Conservation (phyloP, 1,140 invertebrate species). For the Phocides pigmalion region DNA sequence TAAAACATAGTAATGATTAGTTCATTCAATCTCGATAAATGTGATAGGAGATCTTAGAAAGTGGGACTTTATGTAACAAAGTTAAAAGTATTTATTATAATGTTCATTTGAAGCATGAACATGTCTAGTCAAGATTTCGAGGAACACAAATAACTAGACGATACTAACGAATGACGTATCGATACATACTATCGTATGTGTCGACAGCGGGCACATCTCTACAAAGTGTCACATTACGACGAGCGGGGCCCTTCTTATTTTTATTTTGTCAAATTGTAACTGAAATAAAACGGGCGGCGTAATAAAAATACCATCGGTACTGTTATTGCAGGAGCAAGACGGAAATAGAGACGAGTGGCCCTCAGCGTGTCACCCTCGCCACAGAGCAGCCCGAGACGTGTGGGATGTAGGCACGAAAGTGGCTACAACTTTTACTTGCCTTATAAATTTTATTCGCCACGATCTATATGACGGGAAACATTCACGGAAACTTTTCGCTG, state of each 20-base stretch:
- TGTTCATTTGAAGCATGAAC: no score
- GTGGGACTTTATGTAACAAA: no score
- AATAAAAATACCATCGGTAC: slow-evolving; percentile 82
- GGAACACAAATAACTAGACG: no score
- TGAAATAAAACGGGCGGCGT: slow-evolving; percentile 76
- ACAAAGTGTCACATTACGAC: slow-evolving; percentile 71
- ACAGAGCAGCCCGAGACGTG: slow-evolving; percentile 15
- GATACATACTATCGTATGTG: slow-evolving; percentile 17
- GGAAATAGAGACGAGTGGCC: slow-evolving; percentile 58
- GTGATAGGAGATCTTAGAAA: no score
- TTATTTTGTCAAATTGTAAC: slow-evolving; percentile 82
- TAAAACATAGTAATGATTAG: no score
- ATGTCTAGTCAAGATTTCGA: no score
- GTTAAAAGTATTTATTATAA: no score
- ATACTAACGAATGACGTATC: no score
- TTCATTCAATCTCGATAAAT: no score
- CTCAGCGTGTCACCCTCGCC: slow-evolving; percentile 40
- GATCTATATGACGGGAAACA: no score
- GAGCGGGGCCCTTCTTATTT: slow-evolving; percentile 72
- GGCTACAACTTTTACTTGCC: neutral
- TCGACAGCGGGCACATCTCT: slow-evolving; percentile 34
- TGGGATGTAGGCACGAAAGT: neutral
- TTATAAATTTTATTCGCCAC: neutral
- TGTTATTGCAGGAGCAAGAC: slow-evolving; percentile 72
- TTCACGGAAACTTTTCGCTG: no score